Evolutionary conservation across 2,888 invertebrate genomes (phyloP).

Genomic region (Penaeus monodon): DNA sequence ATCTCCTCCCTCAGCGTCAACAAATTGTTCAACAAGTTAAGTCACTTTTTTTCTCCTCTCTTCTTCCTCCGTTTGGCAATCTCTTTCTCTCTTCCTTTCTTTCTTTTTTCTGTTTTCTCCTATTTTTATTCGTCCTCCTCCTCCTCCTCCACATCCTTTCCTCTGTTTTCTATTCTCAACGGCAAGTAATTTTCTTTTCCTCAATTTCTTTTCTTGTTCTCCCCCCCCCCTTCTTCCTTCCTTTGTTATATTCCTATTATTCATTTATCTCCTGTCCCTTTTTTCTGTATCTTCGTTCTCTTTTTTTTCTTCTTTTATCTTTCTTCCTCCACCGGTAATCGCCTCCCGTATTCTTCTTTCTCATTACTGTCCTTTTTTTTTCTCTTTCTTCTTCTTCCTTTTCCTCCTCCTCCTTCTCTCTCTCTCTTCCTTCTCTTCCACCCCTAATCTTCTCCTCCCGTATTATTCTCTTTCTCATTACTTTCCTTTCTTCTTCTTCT

Average conservation of each 20-base stretch:
- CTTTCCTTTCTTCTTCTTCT: not conserved
- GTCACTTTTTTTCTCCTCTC: not conserved
- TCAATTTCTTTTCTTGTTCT: no score
- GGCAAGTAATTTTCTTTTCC: no score
- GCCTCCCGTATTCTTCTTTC: not conserved
- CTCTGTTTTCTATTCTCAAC: no score
- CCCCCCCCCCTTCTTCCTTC: no score
- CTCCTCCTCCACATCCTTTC: no score
- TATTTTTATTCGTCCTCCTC: no score
- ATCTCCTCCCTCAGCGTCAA: not conserved
- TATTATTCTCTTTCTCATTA: not conserved
- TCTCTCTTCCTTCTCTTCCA: slow-evolving; percentile 1
- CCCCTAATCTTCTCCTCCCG: not conserved
- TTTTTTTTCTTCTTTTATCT: not conserved
- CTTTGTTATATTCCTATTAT: no score
- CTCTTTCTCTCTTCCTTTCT: not conserved
- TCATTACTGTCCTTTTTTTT: not conserved
- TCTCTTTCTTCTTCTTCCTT: not conserved
- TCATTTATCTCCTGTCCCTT: no score
- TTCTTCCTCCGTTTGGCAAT: not conserved
- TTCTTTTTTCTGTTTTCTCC: not conserved
- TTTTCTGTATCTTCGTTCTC: no score
- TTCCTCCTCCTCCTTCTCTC: not conserved
- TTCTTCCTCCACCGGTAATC: not conserved
- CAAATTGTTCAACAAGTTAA: no score